Conservation (phyloP, 2,113 vertebrate species). For the Pogonocichla stellata region DNA sequence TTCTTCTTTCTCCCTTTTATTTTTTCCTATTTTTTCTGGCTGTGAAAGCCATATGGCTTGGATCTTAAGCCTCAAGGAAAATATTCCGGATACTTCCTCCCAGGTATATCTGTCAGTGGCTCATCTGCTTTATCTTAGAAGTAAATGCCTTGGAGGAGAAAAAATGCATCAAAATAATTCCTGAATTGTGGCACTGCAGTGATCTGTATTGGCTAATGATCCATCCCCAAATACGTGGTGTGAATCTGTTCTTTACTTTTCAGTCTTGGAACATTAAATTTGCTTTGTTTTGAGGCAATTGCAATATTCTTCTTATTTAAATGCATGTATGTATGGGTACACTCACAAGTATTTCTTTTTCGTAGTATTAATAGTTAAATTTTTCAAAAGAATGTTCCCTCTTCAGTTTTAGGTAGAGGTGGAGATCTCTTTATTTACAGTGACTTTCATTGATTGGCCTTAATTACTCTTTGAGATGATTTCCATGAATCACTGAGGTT, state of each 20-base stretch:
- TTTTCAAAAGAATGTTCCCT: neutral
- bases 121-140: neutral
- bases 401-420: neutral
- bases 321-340: neutral
- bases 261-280: neutral
- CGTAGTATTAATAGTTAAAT: neutral
- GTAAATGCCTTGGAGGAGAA: neutral
- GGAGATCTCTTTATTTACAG: neutral
- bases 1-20: fast-evolving
- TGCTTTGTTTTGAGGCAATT: neutral
- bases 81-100: neutral
- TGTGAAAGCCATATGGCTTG: neutral
- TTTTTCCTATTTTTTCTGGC: neutral
- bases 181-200: neutral
- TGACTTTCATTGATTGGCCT: neutral
- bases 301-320: neutral
- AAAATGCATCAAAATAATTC: neutral
- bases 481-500: neutral
- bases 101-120: neutral
- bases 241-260: neutral
- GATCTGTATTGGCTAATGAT: neutral
- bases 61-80: neutral
- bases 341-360: neutral
- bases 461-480: neutral
- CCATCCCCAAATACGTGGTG: neutral